Evolutionary conservation across 2,797 vertebrate genomes (phyloP).

Genomic region (Chaetodon trifasciatus): DNA sequence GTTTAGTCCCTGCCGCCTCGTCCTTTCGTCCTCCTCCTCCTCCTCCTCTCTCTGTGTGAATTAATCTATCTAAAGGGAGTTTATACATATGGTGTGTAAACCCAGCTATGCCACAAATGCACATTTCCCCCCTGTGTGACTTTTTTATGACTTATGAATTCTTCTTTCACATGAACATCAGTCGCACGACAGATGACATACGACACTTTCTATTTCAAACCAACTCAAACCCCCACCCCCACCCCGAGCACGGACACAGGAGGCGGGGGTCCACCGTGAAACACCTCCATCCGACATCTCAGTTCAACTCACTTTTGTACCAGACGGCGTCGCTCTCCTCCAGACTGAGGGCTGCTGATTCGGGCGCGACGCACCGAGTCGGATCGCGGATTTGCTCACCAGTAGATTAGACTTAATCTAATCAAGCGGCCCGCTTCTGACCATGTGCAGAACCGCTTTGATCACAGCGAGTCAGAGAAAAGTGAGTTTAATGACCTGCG

Average conservation of each 20-base stretch:
- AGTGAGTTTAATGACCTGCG: slow-evolving; percentile 20
- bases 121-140: not conserved
- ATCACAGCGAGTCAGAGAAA: slow-evolving; percentile 23
- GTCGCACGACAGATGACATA: no score
- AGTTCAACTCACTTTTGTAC: not conserved
- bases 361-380: slow-evolving; percentile 1
- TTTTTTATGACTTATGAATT: no score
- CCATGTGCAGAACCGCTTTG: slow-evolving; percentile 24
- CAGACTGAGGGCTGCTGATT: slow-evolving; percentile 4
- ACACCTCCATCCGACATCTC: not conserved
- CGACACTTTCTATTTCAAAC: no score
- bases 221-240: no score
- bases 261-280: no score
- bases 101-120: not conserved
- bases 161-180: no score
- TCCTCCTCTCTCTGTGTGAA: not conserved
- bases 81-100: not conserved
- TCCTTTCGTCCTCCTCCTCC: no score
- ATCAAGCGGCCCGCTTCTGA: slow-evolving; percentile 18
- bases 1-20: slow-evolving; percentile 14
- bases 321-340: slow-evolving; percentile 71
- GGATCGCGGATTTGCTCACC: slow-evolving; percentile 12
- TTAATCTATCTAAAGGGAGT: not conserved
- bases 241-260: no score
- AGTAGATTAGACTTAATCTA: slow-evolving; percentile 37